A percentile compares a stretch with the other conserved stretches of the same genome.
These are phyloP conservation scores for Takifugu rubripes DNA, from an alignment of 2,797 vertebrate genomes.

Conservation along the genomic window DNA sequence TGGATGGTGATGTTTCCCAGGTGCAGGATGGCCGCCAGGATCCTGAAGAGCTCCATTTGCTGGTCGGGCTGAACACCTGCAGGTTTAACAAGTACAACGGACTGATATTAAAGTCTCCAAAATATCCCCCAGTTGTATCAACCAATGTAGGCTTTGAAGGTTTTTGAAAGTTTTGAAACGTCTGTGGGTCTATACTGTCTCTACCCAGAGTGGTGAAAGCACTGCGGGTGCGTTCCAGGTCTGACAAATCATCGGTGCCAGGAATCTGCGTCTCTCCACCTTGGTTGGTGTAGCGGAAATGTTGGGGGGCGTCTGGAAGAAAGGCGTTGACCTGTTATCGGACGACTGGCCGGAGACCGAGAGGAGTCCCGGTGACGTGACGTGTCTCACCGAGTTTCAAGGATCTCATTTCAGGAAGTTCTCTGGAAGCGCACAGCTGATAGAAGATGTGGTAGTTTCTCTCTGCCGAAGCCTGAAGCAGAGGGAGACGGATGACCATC, in stretches of 20 bases:
- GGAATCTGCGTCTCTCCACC: slow-evolving; percentile 65
- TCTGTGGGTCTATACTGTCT: neutral
- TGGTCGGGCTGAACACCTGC: slow-evolving; percentile 76
- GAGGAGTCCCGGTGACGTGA: neutral
- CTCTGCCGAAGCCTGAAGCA: slow-evolving; percentile 67
- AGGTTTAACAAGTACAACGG: neutral
- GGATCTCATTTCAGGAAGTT: slow-evolving; percentile 75
- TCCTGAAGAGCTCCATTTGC: slow-evolving; percentile 81
- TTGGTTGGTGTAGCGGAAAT: slow-evolving; percentile 78
- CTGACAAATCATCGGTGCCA: slow-evolving; percentile 60
- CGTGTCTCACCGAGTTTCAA: slow-evolving; percentile 72
- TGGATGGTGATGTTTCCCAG: slow-evolving; percentile 75
- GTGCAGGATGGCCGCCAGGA: slow-evolving; percentile 78
- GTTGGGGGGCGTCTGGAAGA: slow-evolving; percentile 67
- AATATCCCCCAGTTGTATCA: too few relatives aligned
- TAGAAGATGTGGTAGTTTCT: slow-evolving; percentile 86
- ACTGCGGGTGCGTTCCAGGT: slow-evolving; percentile 74
- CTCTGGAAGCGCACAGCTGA: slow-evolving; percentile 80
- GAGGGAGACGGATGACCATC: neutral
- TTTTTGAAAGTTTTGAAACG: neutral
- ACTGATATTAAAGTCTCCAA: too few relatives aligned
- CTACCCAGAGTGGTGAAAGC: slow-evolving; percentile 77
- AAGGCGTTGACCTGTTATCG: neutral
- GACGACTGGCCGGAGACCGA: too few relatives aligned
- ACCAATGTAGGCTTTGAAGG: neutral